Conservation (phyloP, 2,888 invertebrate species). For the Pandemis cinnamomeana region DNA sequence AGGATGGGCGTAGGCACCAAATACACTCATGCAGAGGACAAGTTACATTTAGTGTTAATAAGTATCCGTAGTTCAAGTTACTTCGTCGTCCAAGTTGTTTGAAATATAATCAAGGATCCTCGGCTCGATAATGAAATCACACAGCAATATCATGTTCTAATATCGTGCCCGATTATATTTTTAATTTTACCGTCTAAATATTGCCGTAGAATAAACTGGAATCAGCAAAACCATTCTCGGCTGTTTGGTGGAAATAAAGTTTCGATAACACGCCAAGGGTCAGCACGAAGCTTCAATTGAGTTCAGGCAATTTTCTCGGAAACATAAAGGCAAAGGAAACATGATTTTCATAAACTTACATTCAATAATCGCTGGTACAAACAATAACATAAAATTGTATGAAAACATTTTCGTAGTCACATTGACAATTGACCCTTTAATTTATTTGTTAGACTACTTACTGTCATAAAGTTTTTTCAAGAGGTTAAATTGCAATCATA, state of each 20-base stretch:
- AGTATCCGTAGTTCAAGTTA: too few species aligned
- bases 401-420: slow-evolving; percentile 12
- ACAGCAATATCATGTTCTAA: too few species aligned
- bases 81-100: too few species aligned
- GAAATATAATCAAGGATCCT: too few species aligned
- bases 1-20: neutral
- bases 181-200: neutral
- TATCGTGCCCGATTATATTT: too few species aligned
- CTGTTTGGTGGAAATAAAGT: neutral
- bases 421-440: slow-evolving; percentile 1
- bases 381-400: slow-evolving; percentile 10
- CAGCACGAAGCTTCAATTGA: neutral
- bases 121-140: too few species aligned
- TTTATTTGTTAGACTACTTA: neutral
- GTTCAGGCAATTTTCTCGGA: neutral
- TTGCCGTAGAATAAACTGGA: neutral
- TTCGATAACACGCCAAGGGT: neutral
- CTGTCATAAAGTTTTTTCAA: neutral
- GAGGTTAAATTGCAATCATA: neutral
- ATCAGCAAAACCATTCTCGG: neutral
- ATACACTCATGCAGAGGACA: too few species aligned
- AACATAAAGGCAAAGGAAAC: neutral
- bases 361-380: slow-evolving; percentile 13
- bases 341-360: slow-evolving; percentile 15
- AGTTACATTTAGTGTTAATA: too few species aligned